phyloP scores from a whole-genome alignment of 2,113 vertebrate species.

The Thryonomys swinderianus region DNA sequence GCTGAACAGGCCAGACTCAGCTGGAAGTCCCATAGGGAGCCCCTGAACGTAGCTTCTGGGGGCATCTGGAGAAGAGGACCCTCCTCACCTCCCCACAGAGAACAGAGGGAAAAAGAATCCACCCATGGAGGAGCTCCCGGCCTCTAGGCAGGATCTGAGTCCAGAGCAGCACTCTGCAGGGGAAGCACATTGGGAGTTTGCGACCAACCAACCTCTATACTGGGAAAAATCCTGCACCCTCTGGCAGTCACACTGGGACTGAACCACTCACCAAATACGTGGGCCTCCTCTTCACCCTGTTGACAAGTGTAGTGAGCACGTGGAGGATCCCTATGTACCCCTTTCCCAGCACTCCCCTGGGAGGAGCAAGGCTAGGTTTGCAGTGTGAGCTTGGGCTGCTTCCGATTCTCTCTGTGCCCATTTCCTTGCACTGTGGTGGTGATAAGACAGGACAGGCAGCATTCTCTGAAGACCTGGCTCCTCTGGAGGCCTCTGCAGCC shows the following conservation, averaged over 20 bases:
- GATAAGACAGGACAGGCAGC: not conserved
- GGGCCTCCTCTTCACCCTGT: not conserved
- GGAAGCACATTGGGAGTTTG: not conserved
- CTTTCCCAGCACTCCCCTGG: not conserved
- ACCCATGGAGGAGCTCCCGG: not conserved
- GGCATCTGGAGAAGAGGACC: not conserved
- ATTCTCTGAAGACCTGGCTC: not conserved
- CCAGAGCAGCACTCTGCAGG: not conserved
- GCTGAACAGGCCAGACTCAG: not conserved
- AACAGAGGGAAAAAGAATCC: not conserved
- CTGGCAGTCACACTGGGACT: not conserved
- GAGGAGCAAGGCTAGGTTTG: not conserved
- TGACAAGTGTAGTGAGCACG: not conserved
- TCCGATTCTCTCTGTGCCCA: not conserved
- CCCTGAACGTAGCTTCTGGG: not conserved
- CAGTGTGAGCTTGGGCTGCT: not conserved
- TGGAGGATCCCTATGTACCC: accelerated
- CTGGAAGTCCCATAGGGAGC: not conserved
- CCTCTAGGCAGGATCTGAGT: not conserved
- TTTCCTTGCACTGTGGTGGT: not conserved
- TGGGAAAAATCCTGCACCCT: not conserved
- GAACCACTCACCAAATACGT: not conserved
- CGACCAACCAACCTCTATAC: not conserved
- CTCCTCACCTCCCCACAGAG: not conserved
- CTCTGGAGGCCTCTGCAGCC: not conserved